These are phyloP conservation scores for Streptopelia turtur DNA, from an alignment of 2,797 vertebrate genomes.

Conservation along the genomic window DNA sequence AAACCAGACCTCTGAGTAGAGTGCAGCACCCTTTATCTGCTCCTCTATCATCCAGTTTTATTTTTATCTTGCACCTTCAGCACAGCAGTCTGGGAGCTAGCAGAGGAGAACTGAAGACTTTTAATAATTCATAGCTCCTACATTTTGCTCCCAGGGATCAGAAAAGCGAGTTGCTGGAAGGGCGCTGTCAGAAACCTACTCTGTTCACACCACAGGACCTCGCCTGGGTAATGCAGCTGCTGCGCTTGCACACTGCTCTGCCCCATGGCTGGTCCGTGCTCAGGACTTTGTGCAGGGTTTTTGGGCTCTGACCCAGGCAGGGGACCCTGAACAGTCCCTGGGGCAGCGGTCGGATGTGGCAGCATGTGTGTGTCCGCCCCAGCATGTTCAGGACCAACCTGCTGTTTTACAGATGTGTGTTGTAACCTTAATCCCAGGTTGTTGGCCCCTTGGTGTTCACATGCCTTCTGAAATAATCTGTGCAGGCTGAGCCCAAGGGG, in stretches of 20 bases:
- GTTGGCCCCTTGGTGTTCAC: not conserved
- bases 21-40: not conserved
- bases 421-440: not conserved
- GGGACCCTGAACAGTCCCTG: fast-evolving
- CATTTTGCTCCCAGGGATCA: not conserved
- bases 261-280: fast-evolving
- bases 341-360: fast-evolving
- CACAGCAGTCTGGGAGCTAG: not conserved
- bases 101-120: not conserved
- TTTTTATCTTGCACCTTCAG: not conserved
- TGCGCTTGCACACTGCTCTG: fast-evolving
- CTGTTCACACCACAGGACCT: not conserved
- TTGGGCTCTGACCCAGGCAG: not conserved
- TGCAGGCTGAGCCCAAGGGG: not conserved
- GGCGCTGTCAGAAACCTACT: not conserved
- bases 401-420: not conserved
- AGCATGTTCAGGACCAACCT: fast-evolving
- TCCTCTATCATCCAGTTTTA: not conserved
- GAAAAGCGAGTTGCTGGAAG: not conserved
- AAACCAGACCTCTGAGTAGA: not conserved
- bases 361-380: fast-evolving
- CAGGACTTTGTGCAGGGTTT: fast-evolving
- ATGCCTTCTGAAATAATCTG: not conserved
- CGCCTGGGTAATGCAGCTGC: fast-evolving
- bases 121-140: slow-evolving; percentile 8